Evolutionary conservation across 2,888 invertebrate species (phyloP), one percentile per base, ranked within the genome.

Genomic region (Papilio gigon): DNA sequence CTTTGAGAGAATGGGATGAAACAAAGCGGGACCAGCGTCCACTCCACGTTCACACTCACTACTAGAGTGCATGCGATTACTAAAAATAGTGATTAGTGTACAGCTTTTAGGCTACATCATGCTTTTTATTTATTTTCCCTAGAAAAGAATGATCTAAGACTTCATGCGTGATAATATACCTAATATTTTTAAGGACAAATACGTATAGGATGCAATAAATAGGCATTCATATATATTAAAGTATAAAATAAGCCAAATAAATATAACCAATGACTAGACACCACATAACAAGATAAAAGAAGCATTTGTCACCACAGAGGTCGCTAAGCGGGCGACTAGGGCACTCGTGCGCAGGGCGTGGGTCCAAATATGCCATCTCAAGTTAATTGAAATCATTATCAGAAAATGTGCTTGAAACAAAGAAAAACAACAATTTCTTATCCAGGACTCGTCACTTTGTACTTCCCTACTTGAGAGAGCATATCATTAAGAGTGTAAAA

Each of bases 271-370:
- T 71, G 73, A 68, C 65, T 72, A 72, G 69, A 70, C 66, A 65
- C 42, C 66, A 68, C 40, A 67, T 71, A 60, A 58, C 20, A 67
- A 68, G n/a, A 66, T n/a, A 60, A 66, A 73, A 73, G 73, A 56
- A 40, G 30, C 59, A 68, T 71, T 70, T 77, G 75, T 79, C 75
- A 80, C 78, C 76, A 78, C 75, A 74, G 77, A 77, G 77, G 76
- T 76, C 76, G 74, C 74, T 68, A 77, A 76, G 76, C 74, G 72
- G 74, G 73, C 72, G 66, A 70, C 68, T 68, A 58, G 68, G 58
- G 50, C 70, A 70, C 72, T 71, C 50, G 50, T 53, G 50, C 50
- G 27, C 27, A 47, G 22, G 14, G 14, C 56, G 62, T 30, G 30
- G 1, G 14, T 35, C 30, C 8, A 44, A 35, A 59, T 44, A 33